Evolutionary conservation across 2,888 invertebrate genomes (phyloP).

Genomic region (Lepidochrysops patricia): DNA sequence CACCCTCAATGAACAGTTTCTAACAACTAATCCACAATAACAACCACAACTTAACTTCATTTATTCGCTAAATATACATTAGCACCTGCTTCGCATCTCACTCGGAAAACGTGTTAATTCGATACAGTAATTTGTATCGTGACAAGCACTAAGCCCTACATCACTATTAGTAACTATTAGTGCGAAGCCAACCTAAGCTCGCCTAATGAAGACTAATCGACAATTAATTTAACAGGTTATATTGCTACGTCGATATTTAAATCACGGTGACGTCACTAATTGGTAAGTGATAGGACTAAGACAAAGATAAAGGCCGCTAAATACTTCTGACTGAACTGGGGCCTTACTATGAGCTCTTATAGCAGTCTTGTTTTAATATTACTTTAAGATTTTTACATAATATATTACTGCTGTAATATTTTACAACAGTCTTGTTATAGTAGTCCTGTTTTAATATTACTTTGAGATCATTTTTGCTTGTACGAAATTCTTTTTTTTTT

Average conservation of each 20-base stretch:
- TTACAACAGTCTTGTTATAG: too few species aligned
- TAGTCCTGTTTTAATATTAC: too few species aligned
- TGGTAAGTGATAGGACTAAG: background rate
- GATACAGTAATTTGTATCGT: slow-evolving; percentile 27
- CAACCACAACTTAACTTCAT: slow-evolving; percentile 4
- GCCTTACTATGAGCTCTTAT: too few species aligned
- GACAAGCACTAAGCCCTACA: slow-evolving; percentile 39
- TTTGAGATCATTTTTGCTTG: too few species aligned
- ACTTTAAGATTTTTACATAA: too few species aligned
- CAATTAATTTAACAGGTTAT: slow-evolving; percentile 66
- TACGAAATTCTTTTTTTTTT: too few species aligned
- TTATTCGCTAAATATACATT: slow-evolving; percentile 4
- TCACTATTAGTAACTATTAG: slow-evolving; percentile 65
- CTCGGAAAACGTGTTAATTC: slow-evolving; percentile 21
- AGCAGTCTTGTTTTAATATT: too few species aligned
- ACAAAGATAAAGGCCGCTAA: background rate
- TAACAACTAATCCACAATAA: too few species aligned
- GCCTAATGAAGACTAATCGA: slow-evolving; percentile 61
- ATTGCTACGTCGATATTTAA: slow-evolving; percentile 28
- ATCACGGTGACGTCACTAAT: slow-evolving; percentile 9
- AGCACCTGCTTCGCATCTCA: slow-evolving; percentile 22
- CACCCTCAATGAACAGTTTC: too few species aligned
- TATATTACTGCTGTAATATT: too few species aligned
- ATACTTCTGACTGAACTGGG: background rate
- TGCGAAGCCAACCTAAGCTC: slow-evolving; percentile 41